Evolutionary conservation across 2,888 invertebrate species (phyloP).

Genomic region (Lamproptera curius): DNA sequence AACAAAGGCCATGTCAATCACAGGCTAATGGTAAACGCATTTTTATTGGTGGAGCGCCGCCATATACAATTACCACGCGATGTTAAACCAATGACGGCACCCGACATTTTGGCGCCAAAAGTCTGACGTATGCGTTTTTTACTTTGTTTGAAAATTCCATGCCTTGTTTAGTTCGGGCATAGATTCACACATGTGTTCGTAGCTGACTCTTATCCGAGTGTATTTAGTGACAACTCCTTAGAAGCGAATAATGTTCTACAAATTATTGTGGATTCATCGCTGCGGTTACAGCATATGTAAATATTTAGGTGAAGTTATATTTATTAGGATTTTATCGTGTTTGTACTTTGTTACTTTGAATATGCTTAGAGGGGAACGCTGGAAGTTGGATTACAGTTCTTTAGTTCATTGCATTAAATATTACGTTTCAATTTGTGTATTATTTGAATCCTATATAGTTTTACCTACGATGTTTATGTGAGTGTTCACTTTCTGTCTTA

Average conservation of each 20-base stretch:
- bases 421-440: constrained; percentile 50
- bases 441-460: constrained; percentile 27
- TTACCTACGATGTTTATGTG: not conserved
- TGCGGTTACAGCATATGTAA: constrained; percentile 64
- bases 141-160: too few species aligned
- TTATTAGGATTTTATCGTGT: constrained; percentile 49
- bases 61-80: too few species aligned
- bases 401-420: constrained; percentile 69
- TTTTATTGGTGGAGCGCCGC: too few species aligned
- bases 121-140: not conserved
- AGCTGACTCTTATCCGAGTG: not conserved
- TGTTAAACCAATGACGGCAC: too few species aligned
- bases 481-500: not conserved
- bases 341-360: constrained; percentile 53
- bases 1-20: too few species aligned
- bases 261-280: constrained; percentile 59
- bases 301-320: constrained; percentile 48
- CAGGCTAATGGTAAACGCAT: too few species aligned
- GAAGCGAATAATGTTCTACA: constrained; percentile 23
- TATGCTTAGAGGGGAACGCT: constrained; percentile 53
- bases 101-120: too few species aligned
- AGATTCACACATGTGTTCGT: not conserved
- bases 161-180: too few species aligned
- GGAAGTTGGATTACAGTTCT: constrained; percentile 59
- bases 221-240: not conserved